phyloP scores from a whole-genome alignment of 2,113 vertebrate species.

The Brachirus orientalis region DNA sequence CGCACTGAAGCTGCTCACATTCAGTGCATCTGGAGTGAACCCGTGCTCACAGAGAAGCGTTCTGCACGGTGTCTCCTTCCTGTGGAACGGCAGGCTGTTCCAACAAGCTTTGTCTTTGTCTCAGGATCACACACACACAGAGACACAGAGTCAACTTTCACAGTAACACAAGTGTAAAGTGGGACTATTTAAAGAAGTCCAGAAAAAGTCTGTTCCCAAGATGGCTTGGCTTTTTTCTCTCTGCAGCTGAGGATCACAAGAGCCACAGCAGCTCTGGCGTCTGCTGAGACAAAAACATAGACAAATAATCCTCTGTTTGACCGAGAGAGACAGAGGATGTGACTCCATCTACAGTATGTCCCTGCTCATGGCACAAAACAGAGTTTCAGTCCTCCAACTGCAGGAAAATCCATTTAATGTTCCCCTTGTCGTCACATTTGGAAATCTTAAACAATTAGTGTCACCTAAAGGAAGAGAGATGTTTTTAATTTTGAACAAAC shows the following conservation, averaged over 20 bases:
- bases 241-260: constrained; percentile 24
- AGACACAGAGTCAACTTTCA: constrained; percentile 10
- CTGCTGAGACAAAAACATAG: constrained; percentile 20
- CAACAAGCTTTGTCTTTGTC: constrained; percentile 60
- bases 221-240: too few relatives aligned
- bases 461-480: not conserved
- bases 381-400: constrained; percentile 2
- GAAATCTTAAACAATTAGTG: not conserved
- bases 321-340: constrained; percentile 2
- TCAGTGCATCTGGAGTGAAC: constrained; percentile 56
- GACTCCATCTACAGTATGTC: constrained; percentile 17
- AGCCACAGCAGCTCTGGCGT: not conserved
- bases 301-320: constrained; percentile 46
- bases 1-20: constrained; percentile 52
- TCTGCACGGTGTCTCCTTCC: constrained; percentile 19
- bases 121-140: not conserved
- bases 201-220: not conserved
- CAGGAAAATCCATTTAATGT: not conserved
- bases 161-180: constrained; percentile 9
- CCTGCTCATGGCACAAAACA: not conserved
- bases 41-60: constrained; percentile 48
- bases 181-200: constrained; percentile 12
- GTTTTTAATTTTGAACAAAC: not conserved
- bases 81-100: constrained; percentile 24
- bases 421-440: not conserved